phyloP scores from a whole-genome alignment of 2,888 invertebrate species.

The Leucophenga montana region DNA sequence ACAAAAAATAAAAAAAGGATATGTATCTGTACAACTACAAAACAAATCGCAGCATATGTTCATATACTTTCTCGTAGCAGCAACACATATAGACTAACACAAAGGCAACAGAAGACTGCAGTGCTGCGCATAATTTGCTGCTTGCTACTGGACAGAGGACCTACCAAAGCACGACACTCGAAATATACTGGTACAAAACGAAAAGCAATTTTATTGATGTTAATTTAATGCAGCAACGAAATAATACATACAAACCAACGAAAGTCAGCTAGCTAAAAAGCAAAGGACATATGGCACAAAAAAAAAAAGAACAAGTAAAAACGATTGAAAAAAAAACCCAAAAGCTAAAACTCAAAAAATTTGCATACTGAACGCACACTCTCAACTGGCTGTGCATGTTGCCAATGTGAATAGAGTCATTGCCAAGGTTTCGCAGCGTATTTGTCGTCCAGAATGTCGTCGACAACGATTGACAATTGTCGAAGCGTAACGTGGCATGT shows the following conservation, averaged over 20 bases:
- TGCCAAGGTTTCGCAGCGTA: conserved; percentile 54
- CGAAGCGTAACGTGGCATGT: background rate
- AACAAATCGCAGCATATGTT: conserved; percentile 16
- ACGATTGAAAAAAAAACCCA: conserved; percentile 43
- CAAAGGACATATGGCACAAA: background rate
- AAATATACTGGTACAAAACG: conserved; percentile 36
- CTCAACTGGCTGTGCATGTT: background rate
- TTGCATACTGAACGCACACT: conserved; percentile 62
- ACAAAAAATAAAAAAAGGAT: background rate
- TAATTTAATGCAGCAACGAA: conserved; percentile 65
- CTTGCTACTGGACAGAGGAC: background rate
- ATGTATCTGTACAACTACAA: background rate
- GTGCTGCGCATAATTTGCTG: conserved; percentile 3
- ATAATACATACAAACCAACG: conserved; percentile 38
- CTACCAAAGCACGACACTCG: conserved; percentile 24
- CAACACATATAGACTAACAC: background rate
- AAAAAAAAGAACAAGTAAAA: conserved; percentile 9
- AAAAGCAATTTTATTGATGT: conserved; percentile 65
- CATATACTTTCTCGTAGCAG: background rate
- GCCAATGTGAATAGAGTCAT: conserved; percentile 44
- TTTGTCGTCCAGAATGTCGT: background rate
- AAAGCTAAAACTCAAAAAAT: conserved; percentile 53
- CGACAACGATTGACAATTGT: conserved; percentile 18
- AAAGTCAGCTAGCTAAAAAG: background rate
- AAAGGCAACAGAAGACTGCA: background rate